These are phyloP conservation scores for Leptodactylus fuscus DNA, from an alignment of 2,113 vertebrate genomes.

Conservation along the genomic window DNA sequence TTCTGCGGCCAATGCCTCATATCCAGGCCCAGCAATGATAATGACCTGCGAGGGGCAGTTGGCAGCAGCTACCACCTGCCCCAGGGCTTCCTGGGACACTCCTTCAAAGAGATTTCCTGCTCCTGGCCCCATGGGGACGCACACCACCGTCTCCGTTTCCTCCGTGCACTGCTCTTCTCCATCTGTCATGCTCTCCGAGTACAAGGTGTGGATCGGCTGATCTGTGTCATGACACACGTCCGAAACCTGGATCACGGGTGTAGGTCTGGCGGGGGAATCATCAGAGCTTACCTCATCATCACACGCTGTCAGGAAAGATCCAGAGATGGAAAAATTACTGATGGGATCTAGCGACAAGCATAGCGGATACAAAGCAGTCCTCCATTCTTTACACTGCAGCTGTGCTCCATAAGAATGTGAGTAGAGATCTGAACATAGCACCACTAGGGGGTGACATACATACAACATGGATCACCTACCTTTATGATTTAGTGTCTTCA, in stretches of 20 bases:
- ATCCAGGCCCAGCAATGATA: conserved; percentile 86
- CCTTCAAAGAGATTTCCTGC: conserved; percentile 75
- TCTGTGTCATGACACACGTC: conserved; percentile 63
- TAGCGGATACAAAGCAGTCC: neutral
- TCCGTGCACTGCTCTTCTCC: conserved; percentile 63
- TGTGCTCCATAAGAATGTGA: neutral
- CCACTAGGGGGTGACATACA: neutral
- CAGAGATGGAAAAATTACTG: neutral
- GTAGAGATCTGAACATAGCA: neutral
- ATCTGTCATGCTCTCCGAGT: conserved; percentile 58
- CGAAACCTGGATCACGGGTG: conserved; percentile 50
- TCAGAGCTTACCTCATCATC: conserved; percentile 64
- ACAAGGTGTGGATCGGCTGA: conserved; percentile 49
- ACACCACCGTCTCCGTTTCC: conserved; percentile 71
- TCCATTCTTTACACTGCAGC: neutral
- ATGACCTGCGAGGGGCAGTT: conserved; percentile 86
- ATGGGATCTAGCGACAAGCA: neutral
- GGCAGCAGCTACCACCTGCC: conserved; percentile 75
- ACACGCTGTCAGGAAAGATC: conserved; percentile 60
- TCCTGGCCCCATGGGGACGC: conserved; percentile 68
- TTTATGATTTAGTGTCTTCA: conserved; percentile 69
- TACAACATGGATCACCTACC: conserved; percentile 45
- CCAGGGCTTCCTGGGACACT: conserved; percentile 73
- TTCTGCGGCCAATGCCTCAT: conserved; percentile 82
- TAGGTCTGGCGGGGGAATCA: conserved; percentile 63